These are phyloP conservation scores for Phallusia fumigata DNA, from an alignment of 23 tunicate species.

Conservation along the genomic window DNA sequence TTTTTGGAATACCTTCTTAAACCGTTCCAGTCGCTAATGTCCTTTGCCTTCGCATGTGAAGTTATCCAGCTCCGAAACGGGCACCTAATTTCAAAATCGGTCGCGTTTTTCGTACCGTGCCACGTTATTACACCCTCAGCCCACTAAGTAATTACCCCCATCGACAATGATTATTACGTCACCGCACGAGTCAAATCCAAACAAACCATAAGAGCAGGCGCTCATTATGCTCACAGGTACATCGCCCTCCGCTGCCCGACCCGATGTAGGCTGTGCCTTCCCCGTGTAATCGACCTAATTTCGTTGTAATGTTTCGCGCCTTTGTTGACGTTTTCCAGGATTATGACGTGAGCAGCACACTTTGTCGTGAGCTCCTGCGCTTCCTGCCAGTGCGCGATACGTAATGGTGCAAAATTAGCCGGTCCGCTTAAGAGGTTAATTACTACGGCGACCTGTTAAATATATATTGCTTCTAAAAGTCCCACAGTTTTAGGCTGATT, in stretches of 20 bases:
- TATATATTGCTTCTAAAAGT: too few relatives aligned
- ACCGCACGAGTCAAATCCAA: neutral
- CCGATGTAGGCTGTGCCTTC: neutral
- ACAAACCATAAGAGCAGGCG: neutral
- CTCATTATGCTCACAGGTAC: neutral
- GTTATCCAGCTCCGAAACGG: too few relatives aligned
- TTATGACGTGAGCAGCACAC: conserved; percentile 5
- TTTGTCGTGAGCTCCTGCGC: neutral
- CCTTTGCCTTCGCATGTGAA: too few relatives aligned
- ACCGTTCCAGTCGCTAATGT: too few relatives aligned
- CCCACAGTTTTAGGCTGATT: too few relatives aligned
- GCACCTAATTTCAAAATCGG: too few relatives aligned
- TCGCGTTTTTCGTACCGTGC: too few relatives aligned
- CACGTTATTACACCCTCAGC: neutral
- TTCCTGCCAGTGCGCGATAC: neutral
- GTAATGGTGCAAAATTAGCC: neutral
- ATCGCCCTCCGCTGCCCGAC: neutral
- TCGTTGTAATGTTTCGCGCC: neutral
- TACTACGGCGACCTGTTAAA: too few relatives aligned
- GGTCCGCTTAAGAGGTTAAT: too few relatives aligned
- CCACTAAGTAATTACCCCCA: neutral
- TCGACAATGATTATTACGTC: conserved; percentile 6
- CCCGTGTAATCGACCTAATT: neutral
- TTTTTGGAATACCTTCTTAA: too few relatives aligned
- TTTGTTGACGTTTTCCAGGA: neutral